Base-by-base conservation (phyloP, 2,113 vertebrate species). In the Sarotherodon lohbergeri region DNA sequence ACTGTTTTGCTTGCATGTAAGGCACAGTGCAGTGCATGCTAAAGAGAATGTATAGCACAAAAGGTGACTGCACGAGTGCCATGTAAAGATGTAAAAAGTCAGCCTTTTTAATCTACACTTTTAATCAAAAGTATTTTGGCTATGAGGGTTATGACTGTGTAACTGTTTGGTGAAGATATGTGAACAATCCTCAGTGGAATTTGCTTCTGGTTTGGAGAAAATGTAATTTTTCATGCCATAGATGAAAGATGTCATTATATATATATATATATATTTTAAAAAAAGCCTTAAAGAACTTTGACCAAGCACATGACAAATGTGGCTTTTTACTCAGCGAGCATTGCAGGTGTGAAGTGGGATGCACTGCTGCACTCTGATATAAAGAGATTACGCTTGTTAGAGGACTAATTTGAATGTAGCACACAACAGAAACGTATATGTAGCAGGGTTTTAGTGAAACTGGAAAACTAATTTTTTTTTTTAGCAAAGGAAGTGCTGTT, bases 211-310 rank as follows among this genome's bases (percentile, higher is more conserved):
- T 87, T 88, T 48, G 73, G 32, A 81, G 43, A 84, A 54, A 85
- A 63, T n/a, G 79, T 2, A 4, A 57, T 78, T 76, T 85, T 87
- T 81, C 83, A 78, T 85, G 83, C 83, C 86, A 83, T 79, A 88
- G 46, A 61, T 83, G 68, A 7, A 95, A 56, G 90, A 94, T 94
- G 94, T 94, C 92, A 94, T 88, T 59, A 87, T 94, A 92, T 84
- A 83, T 86, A 84, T 50, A 9, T 41, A 86, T 55, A 82, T 78
- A 83, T 10, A 48, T 46, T 14, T 16, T 16, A 7, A 3, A 17
- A 50, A 50, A 91, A 66, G 91, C 94, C 93, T 94, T 91, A 94
- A 92, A 85, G 79, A 93, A 88, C 86, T 90, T 89, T 87, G 59
- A 89, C 27, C 55, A 90, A 89, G 86, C 88, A 92, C 76, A 41